Percentiles rank a stretch among this genome's conserved stretches.
These are phyloP conservation scores for Penelope pileata DNA, from an alignment of 2,113 vertebrate genomes.

Conservation along the genomic window DNA sequence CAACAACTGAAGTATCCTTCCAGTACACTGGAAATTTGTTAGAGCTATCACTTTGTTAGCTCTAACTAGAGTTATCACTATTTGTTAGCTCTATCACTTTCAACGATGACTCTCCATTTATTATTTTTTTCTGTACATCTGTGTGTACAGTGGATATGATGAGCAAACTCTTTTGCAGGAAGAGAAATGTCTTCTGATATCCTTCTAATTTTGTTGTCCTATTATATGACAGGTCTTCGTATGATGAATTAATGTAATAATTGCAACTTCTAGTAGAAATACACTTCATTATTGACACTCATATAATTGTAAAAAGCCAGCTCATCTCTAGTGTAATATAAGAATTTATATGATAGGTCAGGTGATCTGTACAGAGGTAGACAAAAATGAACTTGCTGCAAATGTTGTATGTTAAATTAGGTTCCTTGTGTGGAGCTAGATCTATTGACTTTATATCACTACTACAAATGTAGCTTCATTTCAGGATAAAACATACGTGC, in stretches of 20 bases:
- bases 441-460: not conserved
- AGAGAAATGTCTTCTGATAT: not conserved
- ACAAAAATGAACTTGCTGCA: not conserved
- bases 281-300: not conserved
- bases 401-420: not conserved
- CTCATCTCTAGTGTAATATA: not conserved
- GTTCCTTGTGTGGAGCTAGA: not conserved
- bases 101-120: not conserved
- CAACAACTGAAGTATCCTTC: slow-evolving; percentile 10
- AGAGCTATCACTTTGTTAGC: not conserved
- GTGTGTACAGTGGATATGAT: not conserved
- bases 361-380: not conserved
- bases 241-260: slow-evolving; percentile 37
- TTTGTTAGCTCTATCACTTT: not conserved
- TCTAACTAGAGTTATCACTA: too few relatives aligned
- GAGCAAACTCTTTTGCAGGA: not conserved
- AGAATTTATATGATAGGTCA: not conserved
- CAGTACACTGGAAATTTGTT: not conserved
- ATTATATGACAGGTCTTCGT: slow-evolving; percentile 11
- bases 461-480: not conserved
- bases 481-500: not conserved
- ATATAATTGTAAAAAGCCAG: not conserved
- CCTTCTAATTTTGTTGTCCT: slow-evolving; percentile 64
- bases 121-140: slow-evolving; percentile 1
- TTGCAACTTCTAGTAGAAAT: not conserved